Conservation (phyloP, 2,888 invertebrate species). For the Xanthorhoe spadicearia region DNA sequence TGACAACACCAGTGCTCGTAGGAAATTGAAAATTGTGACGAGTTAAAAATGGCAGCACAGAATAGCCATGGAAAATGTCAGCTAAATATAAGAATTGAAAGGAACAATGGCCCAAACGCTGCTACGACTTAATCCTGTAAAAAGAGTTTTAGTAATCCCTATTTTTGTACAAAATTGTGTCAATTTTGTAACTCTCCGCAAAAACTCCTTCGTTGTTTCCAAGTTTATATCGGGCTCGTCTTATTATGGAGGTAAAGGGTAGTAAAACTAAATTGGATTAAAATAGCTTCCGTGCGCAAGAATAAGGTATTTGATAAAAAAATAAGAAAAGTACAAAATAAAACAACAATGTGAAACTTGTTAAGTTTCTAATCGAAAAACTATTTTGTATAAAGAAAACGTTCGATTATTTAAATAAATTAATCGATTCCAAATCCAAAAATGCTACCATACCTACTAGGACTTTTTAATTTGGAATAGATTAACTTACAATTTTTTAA, state of each 20-base stretch:
- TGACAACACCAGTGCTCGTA: slow-evolving; percentile 36
- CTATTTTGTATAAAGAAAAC: background rate
- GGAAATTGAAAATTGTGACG: slow-evolving; percentile 51
- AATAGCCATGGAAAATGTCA: slow-evolving; percentile 22
- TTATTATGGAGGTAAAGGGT: slow-evolving; percentile 30
- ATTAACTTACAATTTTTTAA: no score
- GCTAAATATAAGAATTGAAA: slow-evolving; percentile 6
- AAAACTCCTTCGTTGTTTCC: slow-evolving; percentile 19
- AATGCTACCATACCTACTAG: no score
- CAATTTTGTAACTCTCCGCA: slow-evolving; percentile 11
- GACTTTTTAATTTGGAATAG: no score
- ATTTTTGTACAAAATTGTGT: slow-evolving; percentile 7
- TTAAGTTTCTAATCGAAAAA: background rate
- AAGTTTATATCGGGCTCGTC: slow-evolving; percentile 21
- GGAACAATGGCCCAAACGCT: slow-evolving; percentile 10
- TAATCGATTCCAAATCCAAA: no score
- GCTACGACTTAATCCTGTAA: background rate
- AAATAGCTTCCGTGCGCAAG: slow-evolving; percentile 28
- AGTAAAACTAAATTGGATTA: slow-evolving; percentile 38
- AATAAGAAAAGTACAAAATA: slow-evolving; percentile 8
- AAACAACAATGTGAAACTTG: background rate
- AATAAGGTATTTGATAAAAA: slow-evolving; percentile 24
- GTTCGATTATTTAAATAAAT: background rate
- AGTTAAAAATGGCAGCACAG: slow-evolving; percentile 38
- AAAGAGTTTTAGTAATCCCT: slow-evolving; percentile 11